Evolutionary conservation across 2,888 invertebrate genomes (phyloP).

Genomic region (Eupeodes luniger): DNA sequence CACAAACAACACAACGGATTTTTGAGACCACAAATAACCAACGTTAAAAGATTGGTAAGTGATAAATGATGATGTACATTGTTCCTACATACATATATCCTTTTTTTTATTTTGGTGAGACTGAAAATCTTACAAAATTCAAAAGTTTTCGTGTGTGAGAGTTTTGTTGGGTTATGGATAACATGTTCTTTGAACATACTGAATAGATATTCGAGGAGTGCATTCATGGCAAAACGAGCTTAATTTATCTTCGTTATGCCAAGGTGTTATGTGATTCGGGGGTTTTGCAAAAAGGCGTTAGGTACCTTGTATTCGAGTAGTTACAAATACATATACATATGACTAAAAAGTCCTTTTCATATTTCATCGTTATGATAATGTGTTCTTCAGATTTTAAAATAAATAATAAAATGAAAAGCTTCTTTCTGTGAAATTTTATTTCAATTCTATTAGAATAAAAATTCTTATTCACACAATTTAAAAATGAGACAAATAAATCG

Average conservation of each 20-base stretch:
- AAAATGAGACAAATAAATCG: background rate
- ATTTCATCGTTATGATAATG: slow-evolving; percentile 15
- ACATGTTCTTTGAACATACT: slow-evolving; percentile 28
- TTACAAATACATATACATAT: too few species aligned
- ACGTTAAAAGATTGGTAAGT: slow-evolving; percentile 57
- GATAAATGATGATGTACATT: slow-evolving; percentile 61
- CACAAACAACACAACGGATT: slow-evolving; percentile 34
- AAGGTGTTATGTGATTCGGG: slow-evolving; percentile 1
- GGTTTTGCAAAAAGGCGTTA: background rate
- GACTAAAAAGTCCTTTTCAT: background rate
- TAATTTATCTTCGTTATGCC: slow-evolving; percentile 58
- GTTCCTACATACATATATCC: slow-evolving; percentile 6
- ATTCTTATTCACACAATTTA: too few species aligned
- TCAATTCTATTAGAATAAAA: background rate
- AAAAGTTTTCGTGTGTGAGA: background rate
- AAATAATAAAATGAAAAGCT: background rate
- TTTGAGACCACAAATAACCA: slow-evolving; percentile 32
- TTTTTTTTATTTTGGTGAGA: slow-evolving; percentile 12
- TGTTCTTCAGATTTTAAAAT: background rate
- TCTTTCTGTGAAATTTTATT: background rate
- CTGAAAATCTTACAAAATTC: background rate
- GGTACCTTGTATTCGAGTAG: background rate
- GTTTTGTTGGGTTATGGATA: background rate
- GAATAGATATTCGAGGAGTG: slow-evolving; percentile 46
- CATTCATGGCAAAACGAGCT: slow-evolving; percentile 46